These are phyloP conservation scores for Dolichopus griseipennis DNA, from an alignment of 2,888 invertebrate species.

Conservation along the genomic window DNA sequence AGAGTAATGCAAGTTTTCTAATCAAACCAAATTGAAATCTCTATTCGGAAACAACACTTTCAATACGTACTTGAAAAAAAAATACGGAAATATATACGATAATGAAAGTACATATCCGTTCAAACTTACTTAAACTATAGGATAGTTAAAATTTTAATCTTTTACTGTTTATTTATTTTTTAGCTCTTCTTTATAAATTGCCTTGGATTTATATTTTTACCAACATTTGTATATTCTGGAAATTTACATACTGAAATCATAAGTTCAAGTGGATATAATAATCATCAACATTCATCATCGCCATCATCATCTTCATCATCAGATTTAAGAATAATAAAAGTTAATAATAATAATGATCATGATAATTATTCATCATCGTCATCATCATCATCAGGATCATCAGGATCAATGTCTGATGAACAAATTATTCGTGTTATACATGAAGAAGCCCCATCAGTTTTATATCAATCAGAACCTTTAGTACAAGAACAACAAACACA, in stretches of 20 bases:
- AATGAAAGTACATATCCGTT: too few relatives aligned
- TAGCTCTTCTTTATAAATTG: neutral
- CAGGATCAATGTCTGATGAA: neutral
- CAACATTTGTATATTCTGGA: neutral
- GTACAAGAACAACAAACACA: neutral
- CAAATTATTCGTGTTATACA: neutral
- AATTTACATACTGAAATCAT: neutral
- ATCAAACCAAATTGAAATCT: neutral
- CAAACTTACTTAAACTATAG: too few relatives aligned
- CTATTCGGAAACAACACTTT: neutral
- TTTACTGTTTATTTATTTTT: neutral
- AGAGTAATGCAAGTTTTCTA: neutral
- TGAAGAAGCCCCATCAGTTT: neutral
- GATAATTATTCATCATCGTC: neutral
- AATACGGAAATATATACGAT: neutral
- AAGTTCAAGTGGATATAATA: neutral
- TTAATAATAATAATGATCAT: neutral
- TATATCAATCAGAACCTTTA: neutral
- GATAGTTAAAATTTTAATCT: too few relatives aligned
- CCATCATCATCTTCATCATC: neutral
- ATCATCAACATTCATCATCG: too few relatives aligned
- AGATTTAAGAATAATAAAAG: neutral
- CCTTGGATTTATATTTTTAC: neutral
- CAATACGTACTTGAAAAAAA: neutral
- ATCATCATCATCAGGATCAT: neutral